A percentile compares a stretch with the other conserved stretches of the same genome.
Evolutionary conservation across 2,888 invertebrate genomes (phyloP).

Genomic region (Lymantria monacha): DNA sequence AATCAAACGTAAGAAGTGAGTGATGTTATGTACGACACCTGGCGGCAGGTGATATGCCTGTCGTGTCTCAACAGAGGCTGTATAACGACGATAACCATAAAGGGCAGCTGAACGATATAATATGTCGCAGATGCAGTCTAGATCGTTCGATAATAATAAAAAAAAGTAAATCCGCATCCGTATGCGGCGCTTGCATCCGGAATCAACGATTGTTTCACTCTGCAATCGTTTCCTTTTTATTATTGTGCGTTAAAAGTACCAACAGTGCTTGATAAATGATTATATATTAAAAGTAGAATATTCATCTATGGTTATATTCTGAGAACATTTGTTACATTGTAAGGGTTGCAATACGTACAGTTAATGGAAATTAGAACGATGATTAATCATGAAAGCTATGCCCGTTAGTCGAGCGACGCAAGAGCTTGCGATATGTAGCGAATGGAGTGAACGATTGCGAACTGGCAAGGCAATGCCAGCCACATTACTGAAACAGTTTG

Average conservation of each 20-base stretch:
- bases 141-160: constrained; percentile 73
- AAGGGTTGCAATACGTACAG: constrained; percentile 43
- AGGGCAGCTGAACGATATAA: constrained; percentile 70
- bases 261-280: constrained; percentile 54
- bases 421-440: constrained; percentile 78
- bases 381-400: constrained; percentile 67
- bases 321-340: constrained; percentile 27
- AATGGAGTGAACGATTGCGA: constrained; percentile 63
- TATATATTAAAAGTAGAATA: background rate
- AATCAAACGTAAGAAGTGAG: constrained; percentile 12
- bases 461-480: constrained; percentile 54
- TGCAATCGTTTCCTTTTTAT: constrained; percentile 72
- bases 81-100: constrained; percentile 60
- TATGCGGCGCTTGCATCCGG: constrained; percentile 66
- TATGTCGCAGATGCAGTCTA: constrained; percentile 78
- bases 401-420: constrained; percentile 57
- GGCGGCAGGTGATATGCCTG: constrained; percentile 72
- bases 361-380: constrained; percentile 48
- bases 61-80: constrained; percentile 43
- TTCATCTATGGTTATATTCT: constrained; percentile 7
- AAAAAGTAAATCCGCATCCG: constrained; percentile 75
- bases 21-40: constrained; percentile 49
- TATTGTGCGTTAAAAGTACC: constrained; percentile 68
- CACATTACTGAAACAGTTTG: constrained; percentile 68
- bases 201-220: constrained; percentile 70